Conservation (phyloP, 2,888 invertebrate genomes). For the Watsonalla cultraria region DNA sequence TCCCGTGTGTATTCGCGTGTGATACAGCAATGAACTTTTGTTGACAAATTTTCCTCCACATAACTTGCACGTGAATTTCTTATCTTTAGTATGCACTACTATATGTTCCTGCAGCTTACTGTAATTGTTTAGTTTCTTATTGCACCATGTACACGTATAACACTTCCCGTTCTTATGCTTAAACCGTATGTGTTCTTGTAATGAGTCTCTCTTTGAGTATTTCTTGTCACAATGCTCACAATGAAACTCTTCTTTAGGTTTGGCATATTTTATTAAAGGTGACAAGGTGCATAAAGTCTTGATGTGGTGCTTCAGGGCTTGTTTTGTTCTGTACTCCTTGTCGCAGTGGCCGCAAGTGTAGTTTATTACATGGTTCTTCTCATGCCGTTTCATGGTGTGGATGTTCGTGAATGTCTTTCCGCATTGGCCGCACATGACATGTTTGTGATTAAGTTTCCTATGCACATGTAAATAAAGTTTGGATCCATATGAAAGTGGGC, state of each 20-base stretch:
- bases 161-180: constrained; percentile 31
- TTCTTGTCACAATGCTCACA: constrained; percentile 36
- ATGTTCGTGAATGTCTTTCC: constrained; percentile 31
- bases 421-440: constrained; percentile 29
- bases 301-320: constrained; percentile 22
- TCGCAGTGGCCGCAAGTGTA: constrained; percentile 33
- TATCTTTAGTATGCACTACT: constrained; percentile 39
- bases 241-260: constrained; percentile 11
- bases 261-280: constrained; percentile 21
- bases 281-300: constrained; percentile 6
- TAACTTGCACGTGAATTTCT: constrained; percentile 31
- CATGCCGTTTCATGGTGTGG: constrained; percentile 27
- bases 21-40: constrained; percentile 33
- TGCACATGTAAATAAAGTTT: constrained; percentile 23
- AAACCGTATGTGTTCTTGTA: constrained; percentile 31
- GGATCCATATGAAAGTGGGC: constrained; percentile 27
- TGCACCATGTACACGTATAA: constrained; percentile 33
- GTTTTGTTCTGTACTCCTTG: constrained; percentile 28
- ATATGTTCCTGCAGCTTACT: constrained; percentile 34
- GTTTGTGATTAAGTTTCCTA: constrained; percentile 21
- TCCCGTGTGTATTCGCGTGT: constrained; percentile 40
- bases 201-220: constrained; percentile 27
- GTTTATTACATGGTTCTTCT: constrained; percentile 21
- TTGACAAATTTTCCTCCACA: constrained; percentile 36
- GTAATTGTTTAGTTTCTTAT: constrained; percentile 29